Evolutionary conservation across 2,797 vertebrate species (phyloP).

Genomic region (Melopsittacus undulatus): DNA sequence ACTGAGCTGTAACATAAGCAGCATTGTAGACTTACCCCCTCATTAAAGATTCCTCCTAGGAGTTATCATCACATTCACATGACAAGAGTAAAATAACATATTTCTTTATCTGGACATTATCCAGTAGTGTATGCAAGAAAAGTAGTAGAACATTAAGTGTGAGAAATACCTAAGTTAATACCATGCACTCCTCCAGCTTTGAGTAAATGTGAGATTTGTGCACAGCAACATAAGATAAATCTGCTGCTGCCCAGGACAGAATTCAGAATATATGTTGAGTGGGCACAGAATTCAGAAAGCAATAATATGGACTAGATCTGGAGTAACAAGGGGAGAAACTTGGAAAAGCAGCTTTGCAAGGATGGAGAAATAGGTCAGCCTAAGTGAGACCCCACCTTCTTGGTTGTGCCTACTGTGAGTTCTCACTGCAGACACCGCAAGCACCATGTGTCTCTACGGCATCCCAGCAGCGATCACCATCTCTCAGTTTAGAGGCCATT

Average conservation of each 20-base stretch:
- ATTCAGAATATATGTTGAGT: not conserved
- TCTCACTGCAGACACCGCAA: not conserved
- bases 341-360: not conserved
- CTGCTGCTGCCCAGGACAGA: not conserved
- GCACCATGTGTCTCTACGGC: not conserved
- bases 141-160: conserved; percentile 15
- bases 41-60: conserved; percentile 36
- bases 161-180: conserved; percentile 26
- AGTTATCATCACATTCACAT: conserved; percentile 33
- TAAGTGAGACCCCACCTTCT: not conserved
- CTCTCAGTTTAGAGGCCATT: not conserved
- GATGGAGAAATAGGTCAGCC: not conserved
- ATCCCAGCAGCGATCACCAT: not conserved
- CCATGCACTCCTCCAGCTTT: not conserved
- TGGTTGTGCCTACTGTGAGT: not conserved
- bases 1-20: not conserved
- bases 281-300: not conserved
- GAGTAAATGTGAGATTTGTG: not conserved
- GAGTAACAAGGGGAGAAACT: not conserved
- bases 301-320: not conserved
- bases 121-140: not conserved
- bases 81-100: conserved; percentile 42
- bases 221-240: not conserved
- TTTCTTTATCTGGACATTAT: conserved; percentile 40
- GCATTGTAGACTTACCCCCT: not conserved